Percentiles rank a stretch among this genome's conserved stretches.
Evolutionary conservation across 35 echinoderm and acorn worm species (phyloP).

Genomic region (Chiridota heheva): DNA sequence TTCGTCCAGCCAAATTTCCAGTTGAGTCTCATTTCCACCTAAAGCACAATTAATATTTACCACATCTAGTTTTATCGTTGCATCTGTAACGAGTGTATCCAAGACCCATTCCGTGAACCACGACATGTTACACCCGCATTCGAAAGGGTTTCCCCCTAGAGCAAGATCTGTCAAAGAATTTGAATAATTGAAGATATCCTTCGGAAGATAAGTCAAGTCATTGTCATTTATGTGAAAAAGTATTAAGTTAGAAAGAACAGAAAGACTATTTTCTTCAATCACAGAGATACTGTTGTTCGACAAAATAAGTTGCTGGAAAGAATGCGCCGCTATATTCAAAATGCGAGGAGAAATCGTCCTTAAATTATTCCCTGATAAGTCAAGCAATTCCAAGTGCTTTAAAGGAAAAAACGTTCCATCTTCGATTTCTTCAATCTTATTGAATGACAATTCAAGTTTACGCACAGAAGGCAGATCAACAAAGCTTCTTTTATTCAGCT

Average conservation of each 20-base stretch:
- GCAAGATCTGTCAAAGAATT: constrained; percentile 17
- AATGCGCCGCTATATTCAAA: constrained; percentile 5
- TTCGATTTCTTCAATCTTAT: constrained; percentile 33
- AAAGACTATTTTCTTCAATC: constrained; percentile 11
- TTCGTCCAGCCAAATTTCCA: neutral
- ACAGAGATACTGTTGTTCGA: constrained; percentile 9
- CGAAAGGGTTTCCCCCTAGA: constrained; percentile 37
- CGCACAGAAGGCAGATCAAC: constrained; percentile 3
- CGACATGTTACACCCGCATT: constrained; percentile 45
- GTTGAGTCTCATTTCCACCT: constrained; percentile 27
- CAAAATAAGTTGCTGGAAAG: neutral
- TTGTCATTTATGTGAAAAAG: neutral
- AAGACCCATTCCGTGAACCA: constrained; percentile 30
- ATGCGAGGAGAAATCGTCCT: neutral
- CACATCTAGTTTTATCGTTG: neutral
- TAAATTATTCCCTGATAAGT: constrained; percentile 17
- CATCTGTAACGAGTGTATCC: neutral
- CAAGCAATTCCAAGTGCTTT: neutral
- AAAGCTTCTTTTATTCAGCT: neutral
- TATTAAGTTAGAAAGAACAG: neutral
- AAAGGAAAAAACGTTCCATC: constrained; percentile 17
- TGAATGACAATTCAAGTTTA: constrained; percentile 10
- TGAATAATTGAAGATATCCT: neutral
- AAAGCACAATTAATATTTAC: neutral
- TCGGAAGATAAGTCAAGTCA: neutral